A percentile compares a stretch with the other conserved stretches of the same genome.
These are phyloP conservation scores for Tuta absoluta DNA, from an alignment of 2,888 invertebrate genomes.

Conservation along the genomic window DNA sequence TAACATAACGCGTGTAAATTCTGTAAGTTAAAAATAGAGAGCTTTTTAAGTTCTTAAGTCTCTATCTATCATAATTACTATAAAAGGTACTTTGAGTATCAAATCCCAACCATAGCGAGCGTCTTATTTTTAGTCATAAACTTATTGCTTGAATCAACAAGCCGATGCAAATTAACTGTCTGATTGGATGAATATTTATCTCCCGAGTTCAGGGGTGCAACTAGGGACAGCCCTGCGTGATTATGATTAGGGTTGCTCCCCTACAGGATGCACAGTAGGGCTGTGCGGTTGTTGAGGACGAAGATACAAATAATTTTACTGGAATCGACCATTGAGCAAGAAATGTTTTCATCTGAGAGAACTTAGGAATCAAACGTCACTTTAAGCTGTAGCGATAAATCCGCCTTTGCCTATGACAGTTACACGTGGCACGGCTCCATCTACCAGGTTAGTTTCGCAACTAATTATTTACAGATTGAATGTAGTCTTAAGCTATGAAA, in stretches of 20 bases:
- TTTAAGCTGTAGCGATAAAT: too few relatives aligned
- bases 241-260: slow-evolving; percentile 49
- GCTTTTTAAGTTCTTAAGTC: too few relatives aligned
- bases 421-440: too few relatives aligned
- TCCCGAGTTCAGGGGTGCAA: slow-evolving; percentile 49
- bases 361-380: neutral
- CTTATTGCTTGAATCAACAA: slow-evolving; percentile 30
- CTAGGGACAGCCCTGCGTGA: slow-evolving; percentile 38
- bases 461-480: too few relatives aligned
- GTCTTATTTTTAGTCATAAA: neutral
- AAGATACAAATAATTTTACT: neutral
- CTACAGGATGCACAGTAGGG: slow-evolving; percentile 21
- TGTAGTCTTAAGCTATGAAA: too few relatives aligned
- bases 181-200: slow-evolving; percentile 50
- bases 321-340: neutral
- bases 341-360: neutral
- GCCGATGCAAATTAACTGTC: slow-evolving; percentile 47
- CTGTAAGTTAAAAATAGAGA: too few relatives aligned
- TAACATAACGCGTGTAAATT: too few relatives aligned
- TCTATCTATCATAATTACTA: too few relatives aligned
- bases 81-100: too few relatives aligned
- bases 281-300: slow-evolving; percentile 3
- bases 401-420: too few relatives aligned
- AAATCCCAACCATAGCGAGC: neutral
- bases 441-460: too few relatives aligned